Percentiles rank a stretch among this genome's conserved stretches.
These are phyloP conservation scores for Micrastur ruficollis DNA, from an alignment of 2,797 vertebrate species.

Conservation along the genomic window DNA sequence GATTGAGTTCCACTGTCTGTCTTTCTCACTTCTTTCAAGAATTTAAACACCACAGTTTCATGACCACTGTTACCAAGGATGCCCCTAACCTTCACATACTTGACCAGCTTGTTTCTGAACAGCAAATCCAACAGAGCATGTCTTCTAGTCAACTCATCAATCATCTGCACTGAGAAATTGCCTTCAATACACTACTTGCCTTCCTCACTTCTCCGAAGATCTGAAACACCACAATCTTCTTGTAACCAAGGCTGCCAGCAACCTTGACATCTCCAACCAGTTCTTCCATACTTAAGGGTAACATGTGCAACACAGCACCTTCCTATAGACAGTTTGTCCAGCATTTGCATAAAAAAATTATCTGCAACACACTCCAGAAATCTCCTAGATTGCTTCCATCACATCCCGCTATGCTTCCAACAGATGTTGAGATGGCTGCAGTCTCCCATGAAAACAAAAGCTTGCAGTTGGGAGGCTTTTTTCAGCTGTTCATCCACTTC, in stretches of 20 bases:
- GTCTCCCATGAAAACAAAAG: neutral
- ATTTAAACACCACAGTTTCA: neutral
- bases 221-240: neutral
- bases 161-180: neutral
- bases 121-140: neutral
- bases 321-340: neutral
- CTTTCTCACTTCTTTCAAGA: neutral
- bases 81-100: neutral
- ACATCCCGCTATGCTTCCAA: neutral
- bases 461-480: neutral
- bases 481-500: neutral
- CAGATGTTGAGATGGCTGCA: neutral
- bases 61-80: neutral
- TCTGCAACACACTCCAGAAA: neutral
- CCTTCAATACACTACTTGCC: neutral
- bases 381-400: neutral
- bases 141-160: neutral
- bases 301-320: neutral
- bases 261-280: neutral
- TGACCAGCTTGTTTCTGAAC: neutral
- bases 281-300: neutral
- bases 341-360: neutral
- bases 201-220: neutral
- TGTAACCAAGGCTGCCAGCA: neutral
- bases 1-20: neutral